Conservation (phyloP, 37 sponge, comb jelly and placozoan genomes). For the Diacarnus erythraeanus region DNA sequence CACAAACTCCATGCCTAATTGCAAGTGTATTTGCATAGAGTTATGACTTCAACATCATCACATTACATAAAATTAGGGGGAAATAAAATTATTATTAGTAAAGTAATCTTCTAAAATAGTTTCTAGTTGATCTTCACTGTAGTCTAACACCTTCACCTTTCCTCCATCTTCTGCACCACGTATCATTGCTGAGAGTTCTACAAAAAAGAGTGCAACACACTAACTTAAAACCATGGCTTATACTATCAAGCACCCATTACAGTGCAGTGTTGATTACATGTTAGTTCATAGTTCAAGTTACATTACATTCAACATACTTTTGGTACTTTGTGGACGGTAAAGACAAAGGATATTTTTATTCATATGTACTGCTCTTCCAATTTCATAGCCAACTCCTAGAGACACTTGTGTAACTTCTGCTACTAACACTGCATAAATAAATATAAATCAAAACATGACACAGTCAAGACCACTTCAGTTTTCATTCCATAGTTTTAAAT, state of each 20-base stretch:
- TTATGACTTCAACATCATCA: no score
- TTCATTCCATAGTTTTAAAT: no score
- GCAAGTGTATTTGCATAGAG: no score
- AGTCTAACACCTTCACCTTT: slow-evolving; percentile 70
- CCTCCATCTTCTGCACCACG: slow-evolving; percentile 70
- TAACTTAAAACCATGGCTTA: background rate
- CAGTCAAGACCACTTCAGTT: no score
- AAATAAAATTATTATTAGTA: no score
- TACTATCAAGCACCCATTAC: no score
- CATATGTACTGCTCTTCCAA: slow-evolving; percentile 85
- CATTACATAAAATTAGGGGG: no score
- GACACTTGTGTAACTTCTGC: slow-evolving; percentile 97
- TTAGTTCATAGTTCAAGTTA: no score
- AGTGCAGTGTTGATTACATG: no score
- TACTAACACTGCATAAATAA: slow-evolving; percentile 67
- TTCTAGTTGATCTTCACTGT: slow-evolving; percentile 54
- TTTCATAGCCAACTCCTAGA: slow-evolving; percentile 95
- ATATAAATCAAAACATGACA: background rate
- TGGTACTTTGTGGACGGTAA: slow-evolving; percentile 81
- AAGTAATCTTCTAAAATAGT: slow-evolving; percentile 63
- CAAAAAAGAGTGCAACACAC: background rate
- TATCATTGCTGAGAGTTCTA: slow-evolving; percentile 88
- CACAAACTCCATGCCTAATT: no score
- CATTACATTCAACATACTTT: slow-evolving; percentile 56
- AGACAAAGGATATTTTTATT: slow-evolving; percentile 85